Evolutionary conservation across 2,888 invertebrate genomes (phyloP).

Genomic region (Bombyx huttoni): DNA sequence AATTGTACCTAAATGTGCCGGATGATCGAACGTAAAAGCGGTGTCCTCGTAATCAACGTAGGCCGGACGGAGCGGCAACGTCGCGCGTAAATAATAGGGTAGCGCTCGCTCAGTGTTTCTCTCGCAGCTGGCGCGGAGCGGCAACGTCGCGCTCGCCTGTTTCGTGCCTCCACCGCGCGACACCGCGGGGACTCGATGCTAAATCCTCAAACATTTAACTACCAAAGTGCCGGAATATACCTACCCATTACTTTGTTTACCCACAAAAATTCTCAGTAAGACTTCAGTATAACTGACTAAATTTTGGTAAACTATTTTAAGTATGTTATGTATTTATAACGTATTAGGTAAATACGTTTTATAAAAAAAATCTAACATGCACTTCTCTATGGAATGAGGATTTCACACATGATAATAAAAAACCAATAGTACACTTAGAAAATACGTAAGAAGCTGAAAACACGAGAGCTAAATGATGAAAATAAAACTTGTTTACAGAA

Average conservation of each 20-base stretch:
- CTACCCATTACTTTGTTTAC: slow-evolving; percentile 21
- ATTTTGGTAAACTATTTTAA: neutral
- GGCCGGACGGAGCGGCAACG: slow-evolving; percentile 65
- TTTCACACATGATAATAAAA: neutral
- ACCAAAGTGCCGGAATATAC: slow-evolving; percentile 36
- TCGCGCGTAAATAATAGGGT: slow-evolving; percentile 73
- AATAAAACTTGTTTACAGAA: slow-evolving; percentile 67
- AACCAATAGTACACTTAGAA: neutral
- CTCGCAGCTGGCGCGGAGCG: slow-evolving; percentile 68
- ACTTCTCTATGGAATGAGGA: neutral
- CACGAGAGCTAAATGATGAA: slow-evolving; percentile 37
- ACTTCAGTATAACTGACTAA: neutral
- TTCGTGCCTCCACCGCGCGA: slow-evolving; percentile 38
- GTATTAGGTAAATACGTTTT: neutral
- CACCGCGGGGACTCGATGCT: slow-evolving; percentile 20
- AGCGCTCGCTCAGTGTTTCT: slow-evolving; percentile 67
- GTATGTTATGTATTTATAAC: slow-evolving; percentile 8
- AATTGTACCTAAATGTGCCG: slow-evolving; percentile 42
- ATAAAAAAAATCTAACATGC: neutral
- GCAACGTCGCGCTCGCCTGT: slow-evolving; percentile 56
- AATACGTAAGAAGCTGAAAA: slow-evolving; percentile 24
- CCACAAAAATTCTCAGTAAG: neutral
- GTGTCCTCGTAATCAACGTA: slow-evolving; percentile 73
- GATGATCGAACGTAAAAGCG: slow-evolving; percentile 69
- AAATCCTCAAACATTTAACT: neutral